These are phyloP conservation scores for Barbus barbus DNA, from an alignment of 2,113 vertebrate genomes.

Conservation along the genomic window DNA sequence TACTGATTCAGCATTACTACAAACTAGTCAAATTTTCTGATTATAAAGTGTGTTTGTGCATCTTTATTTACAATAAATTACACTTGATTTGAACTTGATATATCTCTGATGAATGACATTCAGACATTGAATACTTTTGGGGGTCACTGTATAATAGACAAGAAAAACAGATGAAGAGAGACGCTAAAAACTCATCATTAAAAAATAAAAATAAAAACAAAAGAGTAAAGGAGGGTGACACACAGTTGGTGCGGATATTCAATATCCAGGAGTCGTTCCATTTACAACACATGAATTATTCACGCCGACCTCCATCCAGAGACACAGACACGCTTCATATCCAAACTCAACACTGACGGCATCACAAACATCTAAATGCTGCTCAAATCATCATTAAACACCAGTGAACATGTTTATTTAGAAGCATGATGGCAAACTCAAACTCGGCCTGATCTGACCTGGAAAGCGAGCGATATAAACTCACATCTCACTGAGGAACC, in stretches of 20 bases:
- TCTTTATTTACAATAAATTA: too few relatives aligned
- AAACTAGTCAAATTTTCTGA: too few relatives aligned
- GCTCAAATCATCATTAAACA: not conserved
- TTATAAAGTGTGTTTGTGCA: too few relatives aligned
- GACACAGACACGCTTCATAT: not conserved
- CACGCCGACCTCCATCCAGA: not conserved
- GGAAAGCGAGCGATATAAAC: not conserved
- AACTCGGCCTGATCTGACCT: not conserved
- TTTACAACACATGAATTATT: conserved; percentile 5
- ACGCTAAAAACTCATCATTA: too few relatives aligned
- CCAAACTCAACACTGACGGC: not conserved
- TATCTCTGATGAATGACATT: too few relatives aligned
- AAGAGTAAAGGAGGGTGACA: not conserved
- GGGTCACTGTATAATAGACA: not conserved
- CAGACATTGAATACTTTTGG: not conserved
- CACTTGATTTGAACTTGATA: too few relatives aligned
- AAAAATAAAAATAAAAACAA: not conserved
- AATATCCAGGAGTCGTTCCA: conserved; percentile 8
- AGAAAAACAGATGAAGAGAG: not conserved
- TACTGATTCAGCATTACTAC: too few relatives aligned
- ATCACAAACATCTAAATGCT: not conserved
- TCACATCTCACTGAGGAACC: not conserved
- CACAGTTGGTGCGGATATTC: not conserved
- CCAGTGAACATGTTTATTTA: not conserved
- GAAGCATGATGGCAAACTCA: not conserved